Conservation (phyloP, 2,113 vertebrate species). For the Xenus cinereus region DNA sequence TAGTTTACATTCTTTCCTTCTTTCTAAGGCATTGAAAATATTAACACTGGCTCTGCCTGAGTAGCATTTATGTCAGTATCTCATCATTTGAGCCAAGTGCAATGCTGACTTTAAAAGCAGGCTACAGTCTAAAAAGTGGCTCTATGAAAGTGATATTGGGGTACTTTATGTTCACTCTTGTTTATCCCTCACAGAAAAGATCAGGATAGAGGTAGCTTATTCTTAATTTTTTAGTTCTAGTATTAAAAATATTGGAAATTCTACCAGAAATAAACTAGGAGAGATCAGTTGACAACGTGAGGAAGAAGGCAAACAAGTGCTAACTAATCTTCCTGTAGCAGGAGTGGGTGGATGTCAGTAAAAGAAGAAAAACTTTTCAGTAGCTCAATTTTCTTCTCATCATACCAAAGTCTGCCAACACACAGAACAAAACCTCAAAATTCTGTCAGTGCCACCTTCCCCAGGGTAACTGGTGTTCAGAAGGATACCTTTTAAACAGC, state of each 20-base stretch:
- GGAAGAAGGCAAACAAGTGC: background rate
- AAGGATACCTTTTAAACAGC: background rate
- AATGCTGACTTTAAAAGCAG: background rate
- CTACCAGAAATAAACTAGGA: background rate
- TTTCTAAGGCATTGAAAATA: slow-evolving; percentile 6
- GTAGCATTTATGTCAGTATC: background rate
- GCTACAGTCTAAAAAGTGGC: background rate
- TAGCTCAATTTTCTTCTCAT: background rate
- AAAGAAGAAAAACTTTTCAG: background rate
- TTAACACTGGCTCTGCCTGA: slow-evolving; percentile 16
- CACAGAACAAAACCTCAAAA: background rate
- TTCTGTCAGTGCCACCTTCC: background rate
- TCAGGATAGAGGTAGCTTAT: background rate
- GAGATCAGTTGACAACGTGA: background rate
- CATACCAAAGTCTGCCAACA: background rate
- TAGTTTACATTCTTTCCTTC: slow-evolving; percentile 17
- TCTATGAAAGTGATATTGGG: background rate
- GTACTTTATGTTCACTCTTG: background rate
- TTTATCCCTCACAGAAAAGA: background rate
- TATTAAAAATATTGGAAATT: background rate
- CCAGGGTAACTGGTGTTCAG: background rate
- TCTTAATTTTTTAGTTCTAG: background rate
- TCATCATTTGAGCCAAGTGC: background rate
- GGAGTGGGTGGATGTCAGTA: background rate
- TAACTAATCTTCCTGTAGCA: background rate